phyloP scores from a whole-genome alignment of 2,113 vertebrate species.

The Chaenogobius annularis region DNA sequence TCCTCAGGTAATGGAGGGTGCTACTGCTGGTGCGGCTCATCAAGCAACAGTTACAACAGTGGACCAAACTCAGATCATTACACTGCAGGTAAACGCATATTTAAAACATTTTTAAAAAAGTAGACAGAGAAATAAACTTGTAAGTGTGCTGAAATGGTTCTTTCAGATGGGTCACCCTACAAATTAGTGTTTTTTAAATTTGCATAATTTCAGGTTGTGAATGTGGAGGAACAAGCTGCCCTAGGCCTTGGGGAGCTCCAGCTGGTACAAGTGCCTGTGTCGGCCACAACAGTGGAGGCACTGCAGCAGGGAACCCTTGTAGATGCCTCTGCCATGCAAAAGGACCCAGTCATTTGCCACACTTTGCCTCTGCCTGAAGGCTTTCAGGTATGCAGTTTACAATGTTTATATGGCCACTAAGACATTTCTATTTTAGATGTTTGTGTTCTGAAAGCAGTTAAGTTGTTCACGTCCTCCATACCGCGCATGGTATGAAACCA shows the following conservation, averaged over 20 bases:
- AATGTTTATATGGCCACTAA: background rate
- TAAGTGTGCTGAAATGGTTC: background rate
- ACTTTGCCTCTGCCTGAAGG: conserved; percentile 94
- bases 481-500: no score
- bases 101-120: background rate
- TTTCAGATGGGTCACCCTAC: no score
- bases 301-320: conserved; percentile 90
- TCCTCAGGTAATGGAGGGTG: conserved; percentile 84
- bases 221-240: conserved; percentile 93
- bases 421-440: background rate
- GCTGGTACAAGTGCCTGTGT: conserved; percentile 94
- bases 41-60: conserved; percentile 88
- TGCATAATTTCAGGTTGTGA: conserved; percentile 82
- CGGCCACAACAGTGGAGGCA: conserved; percentile 89
- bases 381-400: conserved; percentile 79
- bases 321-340: conserved; percentile 83
- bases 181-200: no score
- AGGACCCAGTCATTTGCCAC: conserved; percentile 96
- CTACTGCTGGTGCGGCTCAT: conserved; percentile 69
- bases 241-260: conserved; percentile 94
- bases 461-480: no score
- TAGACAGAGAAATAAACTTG: background rate
- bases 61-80: conserved; percentile 97
- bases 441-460: background rate
- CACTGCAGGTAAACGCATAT: conserved; percentile 78